Base-by-base conservation (phyloP, 2,888 invertebrate genomes). In the Ophraella communa region DNA sequence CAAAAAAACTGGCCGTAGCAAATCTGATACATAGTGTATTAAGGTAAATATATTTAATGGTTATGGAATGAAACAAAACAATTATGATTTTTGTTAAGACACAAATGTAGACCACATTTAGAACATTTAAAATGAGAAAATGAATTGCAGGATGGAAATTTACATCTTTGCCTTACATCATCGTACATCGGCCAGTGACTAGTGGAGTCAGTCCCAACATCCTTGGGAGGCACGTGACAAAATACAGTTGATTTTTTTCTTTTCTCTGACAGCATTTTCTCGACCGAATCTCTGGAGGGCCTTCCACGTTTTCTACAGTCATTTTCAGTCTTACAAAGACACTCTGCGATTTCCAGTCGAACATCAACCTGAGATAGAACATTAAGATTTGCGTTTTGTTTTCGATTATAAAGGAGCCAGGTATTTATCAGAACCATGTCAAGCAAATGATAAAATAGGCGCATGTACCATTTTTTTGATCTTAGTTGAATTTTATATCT, bases 61-160 rank as follows among this genome's bases (percentile, higher is more conserved):
- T n/a, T n/a, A n/a, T n/a, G n/a, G n/a, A n/a, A n/a, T n/a, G n/a
- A n/a, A n/a, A 35, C 8, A 27, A 62, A 62, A 56, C 62, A 55
- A 39, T 62, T 49, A 23, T 56, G 47, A 49, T 49, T 62, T 62
- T 62, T 35, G 17, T 56, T 62, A 8, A 55, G 39, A 21, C 42
- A 52, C 1, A 56, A 49, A 30, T 62, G 55, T 35, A 56, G 35
- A 35, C 39, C 56, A 56, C 62, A 62, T 62, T 62, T 55, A 14
- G 33, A 47, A 56, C 55, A 55, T 56, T 62, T 62, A 5, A 62
- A 33, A 17, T 20, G 55, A 4, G 51, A 47, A 33, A 62, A 49
- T 20, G 30, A 49, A 10, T 55, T 56, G 47, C 62, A 24, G 4
- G 4, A 4, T 24, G 24, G 24, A 3, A 24, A 3, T 24, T 24